phyloP scores from a whole-genome alignment of 1,140 invertebrate genomes.

The Mya arenaria region DNA sequence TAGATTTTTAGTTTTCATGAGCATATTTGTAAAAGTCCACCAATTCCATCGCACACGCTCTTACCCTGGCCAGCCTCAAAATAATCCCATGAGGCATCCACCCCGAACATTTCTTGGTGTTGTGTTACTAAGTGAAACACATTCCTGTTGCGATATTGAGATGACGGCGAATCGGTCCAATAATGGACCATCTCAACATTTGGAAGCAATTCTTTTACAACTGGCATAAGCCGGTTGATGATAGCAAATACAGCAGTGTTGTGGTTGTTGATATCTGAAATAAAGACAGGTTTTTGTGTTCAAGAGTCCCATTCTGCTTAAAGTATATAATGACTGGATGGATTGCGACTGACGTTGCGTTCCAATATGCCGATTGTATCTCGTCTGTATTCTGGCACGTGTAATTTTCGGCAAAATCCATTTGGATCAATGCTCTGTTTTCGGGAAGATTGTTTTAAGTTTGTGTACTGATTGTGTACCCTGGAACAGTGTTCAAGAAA shows the following conservation, averaged over 20 bases:
- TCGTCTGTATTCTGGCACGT: conserved; percentile 43
- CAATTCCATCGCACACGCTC: conserved; percentile 50
- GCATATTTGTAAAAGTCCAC: no score
- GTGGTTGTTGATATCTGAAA: conserved; percentile 39
- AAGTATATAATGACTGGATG: conserved; percentile 38
- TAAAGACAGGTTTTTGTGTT: conserved; percentile 45
- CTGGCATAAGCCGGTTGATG: neutral
- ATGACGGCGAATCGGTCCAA: conserved; percentile 41
- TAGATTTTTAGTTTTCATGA: no score
- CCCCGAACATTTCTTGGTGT: neutral
- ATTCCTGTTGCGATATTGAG: conserved; percentile 23
- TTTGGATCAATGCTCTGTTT: conserved; percentile 31
- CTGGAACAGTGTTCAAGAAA: conserved; percentile 24
- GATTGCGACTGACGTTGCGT: conserved; percentile 26
- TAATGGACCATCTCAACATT: conserved; percentile 39
- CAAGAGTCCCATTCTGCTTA: no score
- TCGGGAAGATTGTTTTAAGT: conserved; percentile 39
- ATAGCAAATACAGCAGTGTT: conserved; percentile 33
- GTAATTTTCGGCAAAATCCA: conserved; percentile 59
- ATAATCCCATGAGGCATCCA: conserved; percentile 40
- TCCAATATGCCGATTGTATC: conserved; percentile 54
- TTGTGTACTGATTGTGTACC: conserved; percentile 29
- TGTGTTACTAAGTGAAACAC: neutral
- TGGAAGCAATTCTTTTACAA: conserved; percentile 5
- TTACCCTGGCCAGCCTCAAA: conserved; percentile 54